Evolutionary conservation across 1,140 invertebrate genomes (phyloP), one percentile per base, ranked within the genome.

Genomic region (Chrysoperla carnea): DNA sequence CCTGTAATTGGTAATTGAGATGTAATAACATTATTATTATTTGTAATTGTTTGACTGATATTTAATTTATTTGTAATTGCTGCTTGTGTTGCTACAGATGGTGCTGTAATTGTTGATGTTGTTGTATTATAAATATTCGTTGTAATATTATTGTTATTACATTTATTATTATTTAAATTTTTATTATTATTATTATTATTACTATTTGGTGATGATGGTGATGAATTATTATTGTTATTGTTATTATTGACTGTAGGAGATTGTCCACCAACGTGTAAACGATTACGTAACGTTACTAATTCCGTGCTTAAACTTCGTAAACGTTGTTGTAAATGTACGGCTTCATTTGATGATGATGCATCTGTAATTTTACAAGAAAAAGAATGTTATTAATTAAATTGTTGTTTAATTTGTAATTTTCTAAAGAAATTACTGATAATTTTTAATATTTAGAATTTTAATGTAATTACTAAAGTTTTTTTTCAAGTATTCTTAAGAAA

Each of bases 301-400:
- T 90, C 86, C 37, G 84, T 86, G 64, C 84, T 87, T 46, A 92
- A 70, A 61, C 81, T 88, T 48, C 84, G 81, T 48, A 92, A 69
- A 42, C 85, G 74, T 57, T 90, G 84, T 65, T 92, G 85, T 50
- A 90, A 67, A 57, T 90, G 85, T 50, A 88, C 86, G 36, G 86
- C 86, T 70, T 92, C 87, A 67, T 88, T 89, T 50, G 85, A 88
- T 35, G 84, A 89, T 46, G 84, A 88, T 47, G 84, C 84, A 83
- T 90, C 87, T 91, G 69, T 7, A 72, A 75, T 23, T n/a, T 23
- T 23, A 23, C 17, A 44, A 51, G 46, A 41, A 49, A 47, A 42
- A 48, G 39, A 43, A 27, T 41, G 12, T 12, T 7, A 42, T 7
- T 17, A 6, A 40, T 11, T 12, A 40, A 40, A 40, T n/a, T n/a